phyloP scores from a whole-genome alignment of 2,888 invertebrate genomes.

The Gortyna flavago region DNA sequence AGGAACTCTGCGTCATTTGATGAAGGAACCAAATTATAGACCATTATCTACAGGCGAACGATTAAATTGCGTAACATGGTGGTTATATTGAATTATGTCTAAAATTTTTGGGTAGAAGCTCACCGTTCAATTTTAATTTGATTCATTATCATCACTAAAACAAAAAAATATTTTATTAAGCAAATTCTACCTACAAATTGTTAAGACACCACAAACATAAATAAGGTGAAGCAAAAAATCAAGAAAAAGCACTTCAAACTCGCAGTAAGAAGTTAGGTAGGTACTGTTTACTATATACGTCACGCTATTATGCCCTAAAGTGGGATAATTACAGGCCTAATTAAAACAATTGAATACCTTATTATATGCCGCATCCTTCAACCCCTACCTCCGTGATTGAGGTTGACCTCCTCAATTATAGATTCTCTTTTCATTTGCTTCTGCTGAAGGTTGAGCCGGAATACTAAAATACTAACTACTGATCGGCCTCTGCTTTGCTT shows the following conservation, averaged over 20 bases:
- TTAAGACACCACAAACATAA: not conserved
- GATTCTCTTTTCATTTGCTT: constrained; percentile 82
- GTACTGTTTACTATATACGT: not conserved
- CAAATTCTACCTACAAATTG: not conserved
- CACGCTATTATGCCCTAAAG: not conserved
- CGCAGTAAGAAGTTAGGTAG: not conserved
- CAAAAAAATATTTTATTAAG: not conserved
- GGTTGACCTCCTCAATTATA: constrained; percentile 75
- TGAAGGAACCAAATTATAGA: constrained; percentile 24
- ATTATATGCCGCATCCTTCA: constrained; percentile 66
- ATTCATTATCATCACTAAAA: not conserved
- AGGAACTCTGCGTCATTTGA: constrained; percentile 43
- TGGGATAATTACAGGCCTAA: not conserved
- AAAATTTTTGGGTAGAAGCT: not conserved
- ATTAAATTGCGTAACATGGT: not conserved
- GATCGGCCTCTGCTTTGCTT: constrained; percentile 43
- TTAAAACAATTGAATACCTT: constrained; percentile 7
- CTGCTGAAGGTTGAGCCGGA: constrained; percentile 74
- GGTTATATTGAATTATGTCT: not conserved
- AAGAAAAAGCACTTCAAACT: not conserved
- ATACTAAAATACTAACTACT: constrained; percentile 68
- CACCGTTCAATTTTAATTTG: not conserved
- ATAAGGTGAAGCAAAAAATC: not conserved
- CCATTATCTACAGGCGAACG: constrained; percentile 2
- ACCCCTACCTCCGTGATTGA: constrained; percentile 14